Base-by-base conservation (phyloP, 1,140 invertebrate genomes). In the Drosophila seguyi region DNA sequence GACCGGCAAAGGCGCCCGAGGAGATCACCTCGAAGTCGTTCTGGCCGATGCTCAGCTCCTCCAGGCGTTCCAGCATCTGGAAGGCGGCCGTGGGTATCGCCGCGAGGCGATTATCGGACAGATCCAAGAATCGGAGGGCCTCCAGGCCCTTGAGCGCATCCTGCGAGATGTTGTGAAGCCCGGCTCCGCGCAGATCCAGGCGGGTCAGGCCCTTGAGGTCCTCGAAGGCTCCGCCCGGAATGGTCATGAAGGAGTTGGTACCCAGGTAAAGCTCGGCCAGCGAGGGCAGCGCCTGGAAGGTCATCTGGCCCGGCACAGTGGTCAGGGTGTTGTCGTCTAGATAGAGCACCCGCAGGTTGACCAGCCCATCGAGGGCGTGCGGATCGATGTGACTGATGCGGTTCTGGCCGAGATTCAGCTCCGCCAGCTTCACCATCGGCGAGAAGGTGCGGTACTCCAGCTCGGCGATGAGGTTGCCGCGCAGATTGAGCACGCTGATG, bases 341-440 rank as follows among this genome's bases (percentile, higher is more conserved):
- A 84, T 97, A 96, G 0, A 99, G 93, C 0, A 96, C 96, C 53
- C 96, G 93, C 31, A 98, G 94, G 3, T 95, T 95, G 1, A 94
- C 93, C 18, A 98, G 92, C 2, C 97, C 97, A 48, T 95, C 94
- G 82, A 98, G 97, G 3, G 97, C 96, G 60, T 94, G 94, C 0
- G 95, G 94, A 81, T 97, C 96, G 14, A 98, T 95, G 79, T 94
- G 94, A 14, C 95, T 95, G 84, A 98, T 97, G 69, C 96, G 95
- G 91, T 99, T 99, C 86, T 97, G 95, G 1, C 97, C 97, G 13
- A 99, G 93, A 93, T 98, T 97, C 13, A 99, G 93, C 90, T 98
- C 96, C 83, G 97, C 96, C 42, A 99, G 93, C 77, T 95, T 95
- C 0, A 94, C 94, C 66, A 98, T 93, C 7, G 95, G 95, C 1